Evolutionary conservation across 2,113 vertebrate species (phyloP).

Genomic region (Sebastes schlegelii): DNA sequence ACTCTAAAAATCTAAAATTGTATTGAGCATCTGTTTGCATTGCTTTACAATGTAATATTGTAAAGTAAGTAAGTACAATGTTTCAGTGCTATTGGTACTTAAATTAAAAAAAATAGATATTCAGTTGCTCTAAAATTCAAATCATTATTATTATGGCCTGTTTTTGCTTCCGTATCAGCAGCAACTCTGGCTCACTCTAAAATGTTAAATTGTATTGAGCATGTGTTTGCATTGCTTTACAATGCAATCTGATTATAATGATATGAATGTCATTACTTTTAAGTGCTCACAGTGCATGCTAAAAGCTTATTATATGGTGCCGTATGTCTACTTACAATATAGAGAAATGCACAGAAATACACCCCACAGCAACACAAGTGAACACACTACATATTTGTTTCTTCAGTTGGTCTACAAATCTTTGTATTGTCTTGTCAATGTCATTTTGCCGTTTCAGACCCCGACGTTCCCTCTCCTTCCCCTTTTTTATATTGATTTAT

Average conservation of each 20-base stretch:
- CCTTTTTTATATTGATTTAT: constrained; percentile 17
- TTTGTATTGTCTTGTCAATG: constrained; percentile 76
- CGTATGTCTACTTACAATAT: neutral
- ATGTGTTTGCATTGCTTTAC: neutral
- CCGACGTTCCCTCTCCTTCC: constrained; percentile 24
- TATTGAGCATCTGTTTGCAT: neutral
- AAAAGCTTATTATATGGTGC: neutral
- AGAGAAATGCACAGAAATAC: constrained; percentile 2
- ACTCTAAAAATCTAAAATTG: neutral
- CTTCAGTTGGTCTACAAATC: constrained; percentile 53
- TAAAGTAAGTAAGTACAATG: neutral
- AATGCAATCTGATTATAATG: neutral
- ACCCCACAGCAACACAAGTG: neutral
- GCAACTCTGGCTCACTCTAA: neutral
- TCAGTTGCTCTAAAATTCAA: no score
- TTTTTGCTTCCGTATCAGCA: neutral
- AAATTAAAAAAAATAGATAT: no score
- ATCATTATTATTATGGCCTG: no score
- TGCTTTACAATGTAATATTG: neutral
- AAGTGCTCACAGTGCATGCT: neutral
- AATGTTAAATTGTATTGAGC: neutral
- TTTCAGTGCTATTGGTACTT: neutral
- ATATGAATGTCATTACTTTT: neutral
- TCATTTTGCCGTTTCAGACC: constrained; percentile 75
- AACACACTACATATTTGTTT: constrained; percentile 40